phyloP scores from a whole-genome alignment of 1,140 invertebrate species.

The Pseudomyrmex flavicornis region DNA sequence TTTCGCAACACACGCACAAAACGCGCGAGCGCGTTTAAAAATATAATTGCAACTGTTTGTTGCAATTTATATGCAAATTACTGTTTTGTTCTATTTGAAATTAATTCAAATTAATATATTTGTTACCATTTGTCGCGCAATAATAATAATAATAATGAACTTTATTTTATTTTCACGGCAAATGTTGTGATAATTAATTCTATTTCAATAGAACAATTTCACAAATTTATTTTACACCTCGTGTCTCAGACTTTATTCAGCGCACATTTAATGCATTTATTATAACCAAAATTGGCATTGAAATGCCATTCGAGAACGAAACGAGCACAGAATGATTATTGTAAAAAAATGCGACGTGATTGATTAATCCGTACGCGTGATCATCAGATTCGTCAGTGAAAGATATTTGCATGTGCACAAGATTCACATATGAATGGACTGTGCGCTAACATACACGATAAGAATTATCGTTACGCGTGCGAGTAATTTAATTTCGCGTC shows the following conservation, averaged over 20 bases:
- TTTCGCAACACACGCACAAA: no score
- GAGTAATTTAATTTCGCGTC: conserved; percentile 9
- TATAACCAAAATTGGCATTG: background rate
- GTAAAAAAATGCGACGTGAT: background rate
- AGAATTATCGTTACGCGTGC: conserved; percentile 1
- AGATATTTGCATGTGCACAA: conserved; percentile 17
- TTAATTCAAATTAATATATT: conserved; percentile 16
- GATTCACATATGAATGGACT: no score
- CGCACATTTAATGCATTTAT: background rate
- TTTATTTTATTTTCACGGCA: no score
- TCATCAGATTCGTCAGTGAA: background rate
- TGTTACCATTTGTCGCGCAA: background rate
- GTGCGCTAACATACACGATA: background rate
- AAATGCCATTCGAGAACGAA: background rate
- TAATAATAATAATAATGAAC: background rate
- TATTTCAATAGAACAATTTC: no score
- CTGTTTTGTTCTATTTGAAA: conserved; percentile 18
- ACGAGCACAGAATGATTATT: conserved; percentile 12
- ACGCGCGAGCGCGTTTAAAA: background rate
- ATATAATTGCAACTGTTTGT: background rate
- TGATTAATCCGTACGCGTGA: background rate
- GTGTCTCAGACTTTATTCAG: conserved; percentile 1
- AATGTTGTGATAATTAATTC: no score
- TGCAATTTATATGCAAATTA: conserved; percentile 21
- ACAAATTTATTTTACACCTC: conserved; percentile 6